phyloP scores from a whole-genome alignment of 2,113 vertebrate genomes.

The Hypocryptadius cinnamomeus region DNA sequence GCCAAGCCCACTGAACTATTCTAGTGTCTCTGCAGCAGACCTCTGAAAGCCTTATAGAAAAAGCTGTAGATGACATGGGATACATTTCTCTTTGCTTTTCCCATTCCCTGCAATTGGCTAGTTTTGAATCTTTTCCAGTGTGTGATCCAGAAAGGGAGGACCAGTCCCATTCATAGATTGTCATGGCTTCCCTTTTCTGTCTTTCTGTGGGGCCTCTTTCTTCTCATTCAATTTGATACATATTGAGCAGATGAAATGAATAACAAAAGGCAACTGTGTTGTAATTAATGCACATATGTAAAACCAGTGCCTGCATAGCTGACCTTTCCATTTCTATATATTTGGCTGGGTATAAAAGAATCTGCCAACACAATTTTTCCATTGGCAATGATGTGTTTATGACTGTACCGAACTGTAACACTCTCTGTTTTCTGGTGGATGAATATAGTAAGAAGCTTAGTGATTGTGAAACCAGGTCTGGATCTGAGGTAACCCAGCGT shows the following conservation, averaged over 20 bases:
- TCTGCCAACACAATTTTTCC: conserved; percentile 53
- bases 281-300: conserved; percentile 69
- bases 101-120: background rate
- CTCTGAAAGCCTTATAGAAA: background rate
- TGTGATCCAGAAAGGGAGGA: background rate
- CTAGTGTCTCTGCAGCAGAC: background rate
- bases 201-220: background rate
- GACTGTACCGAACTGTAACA: background rate
- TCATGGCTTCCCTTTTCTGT: background rate
- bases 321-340: conserved; percentile 67
- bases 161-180: background rate
- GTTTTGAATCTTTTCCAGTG: background rate
- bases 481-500: background rate
- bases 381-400: conserved; percentile 61
- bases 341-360: conserved; percentile 61
- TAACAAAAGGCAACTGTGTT: conserved; percentile 37
- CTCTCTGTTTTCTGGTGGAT: conserved; percentile 22
- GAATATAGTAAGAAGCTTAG: background rate
- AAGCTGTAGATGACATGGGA: background rate
- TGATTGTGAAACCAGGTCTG: conserved; percentile 8
- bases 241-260: conserved; percentile 27
- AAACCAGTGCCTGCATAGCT: conserved; percentile 59
- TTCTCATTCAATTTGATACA: conserved; percentile 42
- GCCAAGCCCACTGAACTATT: background rate
- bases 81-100: background rate